phyloP scores from a whole-genome alignment of 2,113 vertebrate genomes.

The Clarias batrachus region DNA sequence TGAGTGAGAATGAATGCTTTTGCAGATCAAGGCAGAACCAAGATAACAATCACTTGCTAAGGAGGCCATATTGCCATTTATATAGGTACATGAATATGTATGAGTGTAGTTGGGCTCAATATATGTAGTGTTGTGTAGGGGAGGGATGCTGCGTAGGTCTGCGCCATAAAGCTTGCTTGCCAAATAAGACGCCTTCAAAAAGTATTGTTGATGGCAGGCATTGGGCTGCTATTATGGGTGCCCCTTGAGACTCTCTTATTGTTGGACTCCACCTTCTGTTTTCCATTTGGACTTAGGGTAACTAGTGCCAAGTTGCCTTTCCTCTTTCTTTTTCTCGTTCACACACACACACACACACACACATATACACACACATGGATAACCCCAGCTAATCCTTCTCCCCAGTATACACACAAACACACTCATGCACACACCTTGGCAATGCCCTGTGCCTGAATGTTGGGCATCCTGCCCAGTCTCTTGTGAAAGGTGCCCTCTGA shows the following conservation, averaged over 20 bases:
- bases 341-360: slow-evolving; percentile 2
- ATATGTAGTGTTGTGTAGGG: slow-evolving; percentile 51
- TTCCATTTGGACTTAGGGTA: slow-evolving; percentile 63
- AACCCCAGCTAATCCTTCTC: slow-evolving; percentile 31
- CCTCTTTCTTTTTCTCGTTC: slow-evolving; percentile 26
- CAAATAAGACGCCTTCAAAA: slow-evolving; percentile 55
- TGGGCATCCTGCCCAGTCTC: slow-evolving; percentile 56
- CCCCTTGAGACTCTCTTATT: slow-evolving; percentile 65
- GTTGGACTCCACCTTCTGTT: slow-evolving; percentile 66
- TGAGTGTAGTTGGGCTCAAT: slow-evolving; percentile 51
- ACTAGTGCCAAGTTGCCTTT: slow-evolving; percentile 58
- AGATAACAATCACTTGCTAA: background rate
- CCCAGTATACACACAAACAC: slow-evolving; percentile 25
- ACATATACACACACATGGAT: slow-evolving; percentile 9
- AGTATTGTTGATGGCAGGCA: slow-evolving; percentile 66
- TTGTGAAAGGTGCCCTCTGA: slow-evolving; percentile 66
- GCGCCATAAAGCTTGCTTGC: slow-evolving; percentile 51
- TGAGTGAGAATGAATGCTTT: background rate
- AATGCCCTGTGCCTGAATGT: slow-evolving; percentile 44
- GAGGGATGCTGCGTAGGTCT: slow-evolving; percentile 62
- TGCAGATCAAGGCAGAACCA: background rate
- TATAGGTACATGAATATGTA: slow-evolving; percentile 59
- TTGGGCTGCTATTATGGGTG: slow-evolving; percentile 66
- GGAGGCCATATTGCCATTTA: slow-evolving; percentile 33
- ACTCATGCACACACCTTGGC: slow-evolving; percentile 29